Base-by-base conservation (phyloP, 2,888 invertebrate genomes). In the Pheosia gnoma region DNA sequence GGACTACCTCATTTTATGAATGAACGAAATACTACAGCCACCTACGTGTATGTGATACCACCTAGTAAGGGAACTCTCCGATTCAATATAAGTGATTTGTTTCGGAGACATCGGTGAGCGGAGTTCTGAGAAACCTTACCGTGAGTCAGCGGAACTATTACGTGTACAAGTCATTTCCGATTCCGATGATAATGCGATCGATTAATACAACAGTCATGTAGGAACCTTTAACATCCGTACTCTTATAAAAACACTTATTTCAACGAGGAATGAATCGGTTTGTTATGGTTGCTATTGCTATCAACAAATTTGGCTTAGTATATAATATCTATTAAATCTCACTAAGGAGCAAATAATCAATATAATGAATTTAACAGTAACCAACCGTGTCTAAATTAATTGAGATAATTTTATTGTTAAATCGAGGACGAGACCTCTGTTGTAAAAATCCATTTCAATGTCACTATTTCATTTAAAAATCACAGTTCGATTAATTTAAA, bases 1-100 rank as follows among this genome's bases (percentile, higher is more conserved):
- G 86, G 82, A 66, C 87, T 79, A 75, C 64, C 68, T 61, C 67
- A 71, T 70, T 80, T 89, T 86, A 87, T 93, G 92, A 93, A 93
- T 92, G 93, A 86, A 87, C 71, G 67, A 62, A 63, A 72, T 78
- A 73, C 72, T 83, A 84, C 75, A 78, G 80, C 61, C 78, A 75
- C 68, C 73, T 71, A 74, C 71, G 62, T 75, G 75, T 79, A 72
- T 76, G 74, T 72, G 67, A 76, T 79, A 74, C 75, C 77, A 72
- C 66, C 59, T 61, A 59, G 61, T 81, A 81, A 78, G 78, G 74
- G 75, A 67, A 75, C 74, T 67, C 66, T 72, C 70, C 62, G 76
- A 80, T 77, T 72, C 71, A 64, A 58, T 58, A 72, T 71, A 60
- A 9, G 56, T 41, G 77, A 81, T 84, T 78, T 74, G 74, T 78